Percentiles rank a stretch among this genome's conserved stretches.
phyloP scores from a whole-genome alignment of 2,888 invertebrate genomes.

The Melanophora roralis region DNA sequence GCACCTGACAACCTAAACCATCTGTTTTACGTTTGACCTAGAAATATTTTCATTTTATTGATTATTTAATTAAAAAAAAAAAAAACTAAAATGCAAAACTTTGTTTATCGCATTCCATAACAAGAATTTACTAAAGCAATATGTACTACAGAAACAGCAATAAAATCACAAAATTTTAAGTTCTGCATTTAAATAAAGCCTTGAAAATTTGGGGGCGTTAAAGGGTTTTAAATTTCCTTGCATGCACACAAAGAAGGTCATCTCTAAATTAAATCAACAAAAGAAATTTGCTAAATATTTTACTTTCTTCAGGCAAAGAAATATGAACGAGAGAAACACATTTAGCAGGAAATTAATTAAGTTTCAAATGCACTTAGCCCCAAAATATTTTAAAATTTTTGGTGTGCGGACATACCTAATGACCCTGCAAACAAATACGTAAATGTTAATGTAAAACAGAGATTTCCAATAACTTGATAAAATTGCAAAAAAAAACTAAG shows the following conservation, averaged over 20 bases:
- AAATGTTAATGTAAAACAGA: no score
- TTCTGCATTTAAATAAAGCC: background rate
- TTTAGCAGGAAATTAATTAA: no score
- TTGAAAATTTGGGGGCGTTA: background rate
- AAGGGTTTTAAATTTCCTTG: background rate
- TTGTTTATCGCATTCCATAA: background rate
- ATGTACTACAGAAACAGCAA: background rate
- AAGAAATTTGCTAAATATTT: background rate
- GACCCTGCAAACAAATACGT: no score
- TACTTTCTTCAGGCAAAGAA: no score
- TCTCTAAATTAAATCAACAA: background rate
- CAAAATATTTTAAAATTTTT: no score
- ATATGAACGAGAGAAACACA: no score
- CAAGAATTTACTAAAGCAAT: background rate
- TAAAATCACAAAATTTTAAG: background rate
- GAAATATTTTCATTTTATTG: background rate
- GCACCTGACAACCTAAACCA: background rate
- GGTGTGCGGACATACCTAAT: no score
- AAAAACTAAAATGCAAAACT: background rate
- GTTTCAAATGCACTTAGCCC: no score
- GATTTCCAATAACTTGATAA: no score
- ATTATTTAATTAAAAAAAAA: background rate
- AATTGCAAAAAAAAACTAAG: no score
- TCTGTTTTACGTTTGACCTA: background rate
- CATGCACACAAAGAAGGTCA: background rate